These are phyloP conservation scores for Panonychus citri DNA, from an alignment of 1,140 invertebrate genomes.

Conservation along the genomic window DNA sequence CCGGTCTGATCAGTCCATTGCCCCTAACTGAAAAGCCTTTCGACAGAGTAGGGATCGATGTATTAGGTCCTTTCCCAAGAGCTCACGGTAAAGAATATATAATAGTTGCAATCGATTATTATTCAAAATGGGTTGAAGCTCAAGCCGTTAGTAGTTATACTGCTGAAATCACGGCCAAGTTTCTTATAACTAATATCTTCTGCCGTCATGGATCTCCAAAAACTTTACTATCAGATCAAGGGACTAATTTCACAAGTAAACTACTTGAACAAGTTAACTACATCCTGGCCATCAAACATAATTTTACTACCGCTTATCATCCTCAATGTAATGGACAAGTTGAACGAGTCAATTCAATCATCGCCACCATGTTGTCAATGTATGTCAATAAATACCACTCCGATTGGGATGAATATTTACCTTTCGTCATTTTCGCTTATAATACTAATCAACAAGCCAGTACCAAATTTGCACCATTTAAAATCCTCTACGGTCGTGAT, in stretches of 20 bases:
- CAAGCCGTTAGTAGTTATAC: conserved; percentile 9
- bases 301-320: conserved; percentile 3
- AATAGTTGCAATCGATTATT: conserved; percentile 15
- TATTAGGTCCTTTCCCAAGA: conserved; percentile 13
- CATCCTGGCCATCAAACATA: conserved; percentile 9
- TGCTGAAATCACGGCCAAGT: conserved; percentile 1
- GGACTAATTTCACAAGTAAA: conserved; percentile 1
- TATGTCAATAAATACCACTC: conserved; percentile 6
- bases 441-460: neutral
- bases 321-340: neutral
- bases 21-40: conserved; percentile 10
- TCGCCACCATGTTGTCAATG: neutral
- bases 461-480: neutral
- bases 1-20: conserved; percentile 7
- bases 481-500: neutral
- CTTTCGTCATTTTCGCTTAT: neutral
- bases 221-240: conserved; percentile 15
- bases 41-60: conserved; percentile 16
- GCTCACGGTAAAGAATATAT: conserved; percentile 16
- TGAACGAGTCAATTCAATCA: neutral
- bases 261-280: neutral
- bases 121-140: conserved; percentile 15
- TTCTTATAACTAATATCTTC: conserved; percentile 20
- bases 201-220: conserved; percentile 18
- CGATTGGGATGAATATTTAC: neutral